Evolutionary conservation across 2,797 vertebrate species (phyloP), one percentile per base, ranked within the genome.

Genomic region (Sphenopsis melanotis): DNA sequence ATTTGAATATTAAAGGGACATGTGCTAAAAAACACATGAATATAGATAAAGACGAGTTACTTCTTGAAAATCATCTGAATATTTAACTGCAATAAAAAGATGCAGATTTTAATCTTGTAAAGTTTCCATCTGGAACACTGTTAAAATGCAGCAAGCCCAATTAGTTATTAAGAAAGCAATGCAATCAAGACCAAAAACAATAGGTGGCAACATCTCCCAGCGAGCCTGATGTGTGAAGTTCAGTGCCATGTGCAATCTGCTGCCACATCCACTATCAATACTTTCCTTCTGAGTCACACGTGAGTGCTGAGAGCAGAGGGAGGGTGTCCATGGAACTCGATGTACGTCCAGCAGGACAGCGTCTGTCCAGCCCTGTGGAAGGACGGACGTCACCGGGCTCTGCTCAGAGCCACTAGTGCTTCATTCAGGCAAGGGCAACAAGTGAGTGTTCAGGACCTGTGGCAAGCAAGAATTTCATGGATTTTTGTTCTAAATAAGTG

Each of bases 231-330:
- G 63, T 78, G 94, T 37, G 52, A 88, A 91, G 71, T 87, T 87
- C 47, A 83, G 56, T 92, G 93, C 94, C 94, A 95, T 95, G 92
- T 95, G 64, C 80, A 94, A 80, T 90, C 85, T 96, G 53, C 50
- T 90, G 87, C 93, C 94, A 89, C 90, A 96, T 93, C 92, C 83
- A 70, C 89, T 96, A 91, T 96, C 95, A 97, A 93, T 96, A 84
- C 80, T 93, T 96, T 91, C 87, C 94, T 56, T 88, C 64, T 94
- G 92, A 97, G 89, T 93, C 95, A 96, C 69, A 85, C 44, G 49
- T 20, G 69, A 80, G 80, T 11, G 66, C 90, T 89, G 87, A 75
- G 92, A 90, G 11, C 68, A 82, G 86, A 59, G 82, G 29, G 71
- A 70, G 41, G 23, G 55, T 50, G 93, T 84, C 47, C 78, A 22